Base-by-base conservation (phyloP, 1,140 invertebrate genomes). In the Ctenoplectra terminalis region DNA sequence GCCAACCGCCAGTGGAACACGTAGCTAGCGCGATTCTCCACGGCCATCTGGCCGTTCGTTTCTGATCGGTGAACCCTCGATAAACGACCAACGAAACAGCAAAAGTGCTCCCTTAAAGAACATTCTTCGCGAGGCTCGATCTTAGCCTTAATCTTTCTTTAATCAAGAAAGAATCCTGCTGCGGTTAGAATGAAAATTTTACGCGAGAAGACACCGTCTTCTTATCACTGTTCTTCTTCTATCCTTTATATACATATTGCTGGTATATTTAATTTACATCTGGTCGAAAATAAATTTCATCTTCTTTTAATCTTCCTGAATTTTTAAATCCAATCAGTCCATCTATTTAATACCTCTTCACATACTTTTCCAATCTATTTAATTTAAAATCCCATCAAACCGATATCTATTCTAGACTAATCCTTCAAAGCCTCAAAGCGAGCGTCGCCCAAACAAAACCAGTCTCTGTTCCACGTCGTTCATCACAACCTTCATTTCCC, bases 51-150 rank as follows among this genome's bases (percentile, higher is more conserved):
- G 23, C 29, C 29, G 46, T 56, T 67, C 48, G 40, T 74, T 64
- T 43, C 58, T 20, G 71, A 81, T 81, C 50, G 50, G 29, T 4
- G 43, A 72, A 58, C 61, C 61, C 43, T 75, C 58, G 60, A 75
- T 81, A 67, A 81, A 81, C 79, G 46, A 37, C 13, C 31, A 17
- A 48, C 58, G 8, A 34, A 66, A 54, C 46, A 48, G 20, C 20
- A 26, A 73, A 64, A 64, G 15, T 50, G 58, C 37, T 46, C 37
- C 58, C n/a, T 54, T 29, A 26, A n/a, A 26, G 63, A 52, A 56
- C 63, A 34, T 52, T 77, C 50, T 15, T 43, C 48, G 40, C 40
- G 58, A 37, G 20, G 26, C 13, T 54, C 31, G 29, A 15, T 43
- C 37, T 52, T 23, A 34, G 2, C 11, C n/a, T 66, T 54, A 4